Evolutionary conservation across 2,113 vertebrate genomes (phyloP).

Genomic region (Ailuropoda melanoleuca): DNA sequence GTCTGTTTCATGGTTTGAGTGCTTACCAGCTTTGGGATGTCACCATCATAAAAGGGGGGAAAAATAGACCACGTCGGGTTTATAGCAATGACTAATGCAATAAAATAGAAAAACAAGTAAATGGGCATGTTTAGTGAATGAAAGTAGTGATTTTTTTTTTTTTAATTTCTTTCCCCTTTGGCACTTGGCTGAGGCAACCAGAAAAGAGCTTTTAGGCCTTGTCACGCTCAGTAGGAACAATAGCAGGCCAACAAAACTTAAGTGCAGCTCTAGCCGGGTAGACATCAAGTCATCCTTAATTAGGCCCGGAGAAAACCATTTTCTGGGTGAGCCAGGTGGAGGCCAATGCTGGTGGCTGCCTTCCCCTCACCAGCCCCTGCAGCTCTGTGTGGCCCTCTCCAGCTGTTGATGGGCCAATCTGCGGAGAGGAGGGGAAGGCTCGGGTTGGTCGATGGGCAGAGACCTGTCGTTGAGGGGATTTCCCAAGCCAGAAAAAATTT

Average conservation of each 20-base stretch:
- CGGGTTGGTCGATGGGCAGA: not conserved
- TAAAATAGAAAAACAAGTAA: constrained; percentile 85
- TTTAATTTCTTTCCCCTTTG: constrained; percentile 56
- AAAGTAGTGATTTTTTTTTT: constrained; percentile 73
- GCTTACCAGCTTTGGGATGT: constrained; percentile 74
- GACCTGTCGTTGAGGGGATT: constrained; percentile 31
- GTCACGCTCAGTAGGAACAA: constrained; percentile 80
- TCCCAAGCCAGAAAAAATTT: not conserved
- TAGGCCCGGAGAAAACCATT: constrained; percentile 74
- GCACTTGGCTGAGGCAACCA: constrained; percentile 79
- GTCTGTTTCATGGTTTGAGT: constrained; percentile 31
- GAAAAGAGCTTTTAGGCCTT: constrained; percentile 76
- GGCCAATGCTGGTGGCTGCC: not conserved
- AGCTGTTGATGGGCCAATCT: not conserved
- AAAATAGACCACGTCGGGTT: constrained; percentile 72
- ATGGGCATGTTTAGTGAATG: constrained; percentile 80
- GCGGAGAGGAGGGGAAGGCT: not conserved
- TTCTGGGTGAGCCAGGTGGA: constrained; percentile 21
- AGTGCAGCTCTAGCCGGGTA: constrained; percentile 72
- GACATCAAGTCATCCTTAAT: constrained; percentile 82
- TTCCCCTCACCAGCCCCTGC: not conserved
- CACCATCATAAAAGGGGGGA: constrained; percentile 66
- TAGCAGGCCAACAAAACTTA: constrained; percentile 79
- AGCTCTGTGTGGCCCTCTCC: not conserved
- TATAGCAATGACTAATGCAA: constrained; percentile 85